These are phyloP conservation scores for Hyperoodon ampullatus DNA, from an alignment of 2,113 vertebrate species.

Conservation along the genomic window DNA sequence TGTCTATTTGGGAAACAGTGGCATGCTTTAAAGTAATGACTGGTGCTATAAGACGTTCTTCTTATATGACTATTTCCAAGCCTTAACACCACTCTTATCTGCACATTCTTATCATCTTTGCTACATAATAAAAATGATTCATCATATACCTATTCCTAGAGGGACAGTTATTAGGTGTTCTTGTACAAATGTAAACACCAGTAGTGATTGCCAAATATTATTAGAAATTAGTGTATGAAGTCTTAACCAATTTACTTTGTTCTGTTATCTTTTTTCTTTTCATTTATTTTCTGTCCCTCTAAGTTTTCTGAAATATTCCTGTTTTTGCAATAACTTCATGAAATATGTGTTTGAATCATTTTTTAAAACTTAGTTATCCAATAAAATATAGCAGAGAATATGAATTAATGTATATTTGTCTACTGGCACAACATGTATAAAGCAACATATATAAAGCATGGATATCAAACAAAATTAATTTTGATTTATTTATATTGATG, in stretches of 20 bases:
- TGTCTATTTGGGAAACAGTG: neutral
- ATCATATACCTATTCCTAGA: neutral
- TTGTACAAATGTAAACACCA: neutral
- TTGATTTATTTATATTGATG: neutral
- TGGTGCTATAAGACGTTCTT: neutral
- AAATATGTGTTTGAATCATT: neutral
- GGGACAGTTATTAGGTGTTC: neutral
- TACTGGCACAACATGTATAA: neutral
- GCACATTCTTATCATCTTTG: neutral
- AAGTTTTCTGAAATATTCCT: neutral
- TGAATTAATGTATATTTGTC: neutral
- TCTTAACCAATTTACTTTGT: neutral
- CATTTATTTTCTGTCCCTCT: neutral
- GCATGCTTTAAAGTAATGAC: neutral
- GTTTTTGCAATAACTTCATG: constrained; percentile 25
- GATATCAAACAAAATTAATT: neutral
- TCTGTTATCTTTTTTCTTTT: neutral
- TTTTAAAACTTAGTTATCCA: neutral
- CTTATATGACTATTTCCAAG: neutral
- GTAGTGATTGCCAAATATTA: neutral
- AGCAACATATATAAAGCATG: neutral
- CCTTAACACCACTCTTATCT: neutral
- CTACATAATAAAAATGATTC: neutral
- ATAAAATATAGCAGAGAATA: neutral
- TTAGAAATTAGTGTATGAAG: neutral